Percentiles rank a stretch among this genome's conserved stretches.
These are phyloP conservation scores for Helicoverpa armigera DNA, from an alignment of 1,140 invertebrate species.

Conservation along the genomic window DNA sequence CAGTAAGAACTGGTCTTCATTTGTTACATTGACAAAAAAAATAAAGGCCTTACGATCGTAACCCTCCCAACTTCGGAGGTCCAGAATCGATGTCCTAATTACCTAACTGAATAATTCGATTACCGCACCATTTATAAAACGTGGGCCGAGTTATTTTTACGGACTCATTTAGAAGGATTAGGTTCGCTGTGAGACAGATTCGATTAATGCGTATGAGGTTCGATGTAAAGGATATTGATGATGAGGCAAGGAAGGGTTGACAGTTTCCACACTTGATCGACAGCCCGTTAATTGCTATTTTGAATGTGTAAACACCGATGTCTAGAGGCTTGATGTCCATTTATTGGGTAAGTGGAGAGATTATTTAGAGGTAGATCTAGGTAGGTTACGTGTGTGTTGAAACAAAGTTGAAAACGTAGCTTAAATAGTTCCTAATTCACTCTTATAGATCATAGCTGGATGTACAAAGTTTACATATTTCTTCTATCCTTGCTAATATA, in stretches of 20 bases:
- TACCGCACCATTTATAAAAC: constrained; percentile 26
- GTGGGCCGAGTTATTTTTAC: constrained; percentile 18
- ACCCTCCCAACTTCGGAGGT: background rate
- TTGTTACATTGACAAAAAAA: constrained; percentile 2
- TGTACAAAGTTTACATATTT: too few relatives aligned
- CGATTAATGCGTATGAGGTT: constrained; percentile 51
- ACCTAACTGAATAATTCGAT: constrained; percentile 21
- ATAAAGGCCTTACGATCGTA: background rate
- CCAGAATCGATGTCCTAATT: constrained; percentile 22
- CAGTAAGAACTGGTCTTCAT: background rate
- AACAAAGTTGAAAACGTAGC: background rate
- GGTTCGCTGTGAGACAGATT: constrained; percentile 49
- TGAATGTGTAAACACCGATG: constrained; percentile 39
- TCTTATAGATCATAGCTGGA: too few relatives aligned
- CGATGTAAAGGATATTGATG: constrained; percentile 42
- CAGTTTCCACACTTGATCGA: constrained; percentile 54
- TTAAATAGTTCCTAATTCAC: too few relatives aligned
- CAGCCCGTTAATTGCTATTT: constrained; percentile 55
- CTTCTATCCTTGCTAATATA: too few relatives aligned
- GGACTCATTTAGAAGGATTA: constrained; percentile 32
- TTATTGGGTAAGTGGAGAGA: constrained; percentile 1
- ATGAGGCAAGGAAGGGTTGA: constrained; percentile 48
- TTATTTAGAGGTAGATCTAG: background rate
- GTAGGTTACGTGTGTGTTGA: background rate
- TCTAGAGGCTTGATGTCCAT: constrained; percentile 10